phyloP scores from a whole-genome alignment of 37 sponge, comb jelly and placozoan genomes.

The Aplysina aerophoba region DNA sequence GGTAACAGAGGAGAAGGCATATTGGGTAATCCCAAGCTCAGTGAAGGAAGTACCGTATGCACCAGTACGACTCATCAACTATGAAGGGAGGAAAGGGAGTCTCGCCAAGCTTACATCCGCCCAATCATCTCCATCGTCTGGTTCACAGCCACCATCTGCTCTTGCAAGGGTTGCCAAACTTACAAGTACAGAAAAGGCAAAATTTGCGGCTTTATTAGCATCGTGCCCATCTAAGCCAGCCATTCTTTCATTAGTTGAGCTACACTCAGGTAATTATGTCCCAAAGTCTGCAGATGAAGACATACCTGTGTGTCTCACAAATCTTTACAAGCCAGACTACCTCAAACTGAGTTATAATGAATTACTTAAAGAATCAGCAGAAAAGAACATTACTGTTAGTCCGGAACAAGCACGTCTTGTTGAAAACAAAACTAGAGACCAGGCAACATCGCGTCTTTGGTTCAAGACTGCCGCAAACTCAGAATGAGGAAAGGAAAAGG shows the following conservation, averaged over 20 bases:
- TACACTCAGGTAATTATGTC: constrained; percentile 31
- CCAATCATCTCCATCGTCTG: background rate
- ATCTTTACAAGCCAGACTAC: constrained; percentile 39
- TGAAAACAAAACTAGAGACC: constrained; percentile 49
- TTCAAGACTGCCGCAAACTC: no score
- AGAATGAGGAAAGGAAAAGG: no score
- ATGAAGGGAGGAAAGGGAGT: constrained; percentile 44
- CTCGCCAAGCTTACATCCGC: constrained; percentile 4
- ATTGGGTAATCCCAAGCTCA: constrained; percentile 53
- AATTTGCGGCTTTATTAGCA: constrained; percentile 7
- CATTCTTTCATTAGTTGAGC: constrained; percentile 36
- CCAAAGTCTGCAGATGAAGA: background rate
- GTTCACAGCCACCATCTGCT: background rate
- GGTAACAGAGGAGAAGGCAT: constrained; percentile 42
- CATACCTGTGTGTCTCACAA: constrained; percentile 25
- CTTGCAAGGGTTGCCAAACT: background rate
- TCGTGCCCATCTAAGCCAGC: constrained; percentile 42
- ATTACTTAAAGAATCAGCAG: constrained; percentile 20
- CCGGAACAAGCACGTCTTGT: constrained; percentile 24
- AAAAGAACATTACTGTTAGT: constrained; percentile 27
- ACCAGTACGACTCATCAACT: constrained; percentile 49
- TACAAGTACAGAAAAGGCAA: background rate
- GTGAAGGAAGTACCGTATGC: constrained; percentile 54
- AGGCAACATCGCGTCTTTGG: constrained; percentile 49
- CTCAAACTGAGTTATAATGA: constrained; percentile 19